Conservation (phyloP, 2,888 invertebrate species). For the Adelphocoris suturalis region DNA sequence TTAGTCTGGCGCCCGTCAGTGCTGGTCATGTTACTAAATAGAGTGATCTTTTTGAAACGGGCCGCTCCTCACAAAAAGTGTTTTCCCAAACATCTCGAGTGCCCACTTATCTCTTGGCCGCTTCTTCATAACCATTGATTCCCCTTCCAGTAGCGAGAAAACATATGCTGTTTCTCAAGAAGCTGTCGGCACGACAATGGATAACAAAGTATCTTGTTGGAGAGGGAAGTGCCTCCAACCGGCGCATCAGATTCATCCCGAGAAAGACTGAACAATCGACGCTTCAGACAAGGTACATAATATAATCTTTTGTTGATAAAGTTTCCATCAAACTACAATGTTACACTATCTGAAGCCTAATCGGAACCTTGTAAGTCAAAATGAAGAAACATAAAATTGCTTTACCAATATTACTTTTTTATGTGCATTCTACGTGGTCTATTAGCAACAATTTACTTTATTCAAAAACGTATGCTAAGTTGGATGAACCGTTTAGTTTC, state of each 20-base stretch:
- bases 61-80: conserved; percentile 41
- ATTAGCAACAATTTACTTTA: no score
- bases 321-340: no score
- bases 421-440: no score
- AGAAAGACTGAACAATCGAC: background rate
- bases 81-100: conserved; percentile 54
- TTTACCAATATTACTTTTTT: no score
- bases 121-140: conserved; percentile 32
- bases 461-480: no score
- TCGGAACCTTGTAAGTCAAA: no score
- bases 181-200: conserved; percentile 32
- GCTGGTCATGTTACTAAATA: conserved; percentile 63
- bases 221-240: background rate
- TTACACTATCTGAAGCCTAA: no score
- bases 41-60: conserved; percentile 57
- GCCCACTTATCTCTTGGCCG: conserved; percentile 37
- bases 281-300: no score
- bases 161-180: conserved; percentile 27
- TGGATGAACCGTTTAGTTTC: no score
- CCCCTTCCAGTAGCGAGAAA: conserved; percentile 30
- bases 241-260: background rate
- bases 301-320: no score
- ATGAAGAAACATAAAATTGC: no score
- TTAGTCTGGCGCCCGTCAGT: conserved; percentile 63
- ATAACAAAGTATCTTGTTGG: background rate